Evolutionary conservation across 1,140 invertebrate species (phyloP).

Genomic region (Ostrea edulis): DNA sequence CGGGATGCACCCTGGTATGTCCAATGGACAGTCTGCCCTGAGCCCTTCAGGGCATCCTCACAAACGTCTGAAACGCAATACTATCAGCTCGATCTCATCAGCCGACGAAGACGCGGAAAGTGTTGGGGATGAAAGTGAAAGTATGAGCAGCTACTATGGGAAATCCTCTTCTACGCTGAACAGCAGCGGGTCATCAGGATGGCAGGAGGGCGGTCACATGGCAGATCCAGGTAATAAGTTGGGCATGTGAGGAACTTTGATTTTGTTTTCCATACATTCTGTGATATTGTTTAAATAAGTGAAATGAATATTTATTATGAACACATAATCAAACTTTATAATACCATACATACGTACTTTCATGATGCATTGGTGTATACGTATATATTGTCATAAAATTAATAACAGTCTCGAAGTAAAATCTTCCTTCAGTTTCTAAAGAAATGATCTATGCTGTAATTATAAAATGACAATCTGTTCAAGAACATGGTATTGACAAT

Average conservation of each 20-base stretch:
- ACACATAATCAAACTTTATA: no score
- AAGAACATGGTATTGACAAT: background rate
- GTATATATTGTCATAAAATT: no score
- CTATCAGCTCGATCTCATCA: conserved; percentile 81
- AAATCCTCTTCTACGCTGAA: conserved; percentile 81
- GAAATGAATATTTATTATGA: background rate
- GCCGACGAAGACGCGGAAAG: conserved; percentile 82
- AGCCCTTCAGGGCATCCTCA: conserved; percentile 77
- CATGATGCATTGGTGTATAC: background rate
- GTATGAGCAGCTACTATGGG: conserved; percentile 82
- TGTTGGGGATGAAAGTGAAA: conserved; percentile 76
- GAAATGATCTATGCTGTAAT: no score
- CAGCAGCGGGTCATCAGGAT: conserved; percentile 80
- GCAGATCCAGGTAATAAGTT: conserved; percentile 69
- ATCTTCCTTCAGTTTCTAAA: no score
- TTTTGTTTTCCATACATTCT: conserved; percentile 4
- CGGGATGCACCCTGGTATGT: conserved; percentile 65
- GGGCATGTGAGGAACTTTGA: background rate
- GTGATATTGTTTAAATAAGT: conserved; percentile 20
- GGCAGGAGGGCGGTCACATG: conserved; percentile 81
- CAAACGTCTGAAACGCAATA: conserved; percentile 82
- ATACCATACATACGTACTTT: background rate
- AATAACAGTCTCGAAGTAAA: no score
- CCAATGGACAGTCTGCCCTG: conserved; percentile 76
- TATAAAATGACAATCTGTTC: background rate